Evolutionary conservation across 2,888 invertebrate genomes (phyloP), one percentile per base, ranked within the genome.

Genomic region (Lasioglossum marginatum): DNA sequence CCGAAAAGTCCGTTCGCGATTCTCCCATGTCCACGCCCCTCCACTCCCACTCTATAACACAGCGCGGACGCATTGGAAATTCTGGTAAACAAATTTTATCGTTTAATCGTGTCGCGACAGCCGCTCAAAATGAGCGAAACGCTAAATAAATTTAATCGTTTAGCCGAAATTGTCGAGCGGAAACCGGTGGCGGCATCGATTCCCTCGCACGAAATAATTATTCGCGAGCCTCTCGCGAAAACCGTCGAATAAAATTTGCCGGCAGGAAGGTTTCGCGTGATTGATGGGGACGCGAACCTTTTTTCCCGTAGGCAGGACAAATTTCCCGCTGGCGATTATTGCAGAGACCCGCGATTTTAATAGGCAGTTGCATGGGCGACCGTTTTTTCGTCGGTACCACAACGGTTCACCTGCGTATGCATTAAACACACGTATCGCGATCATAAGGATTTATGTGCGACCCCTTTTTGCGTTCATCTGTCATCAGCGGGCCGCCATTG

Each of bases 51-150:
- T 34, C 34, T 6, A 6, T 19, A 31, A 19, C 63, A 16, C 5
- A 16, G 16, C 63, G 63, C 63, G 63, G 34, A 66, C 34, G 34
- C 34, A 19, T 40, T 37, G 37, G 16, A 71, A 34, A 57, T 31
- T 19, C 8, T 14, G 83, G 37, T 77, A 45, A 83, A 70, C 72
- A 77, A 82, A 83, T 83, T 82, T 73, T 52, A 68, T 45, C 83
- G 45, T 60, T 82, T 70, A 82, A 82, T 82, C 72, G 71, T 34
- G 37, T 14, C 40, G 68, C 68, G 77, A 68, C 76, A 23, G 48
- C 27, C 45, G 72, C 23, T 73, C 19, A 48, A 68, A 82, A 83
- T 37, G 82, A 81, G 66, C 76, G 72, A 72, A 68, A 77, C 66
- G 72, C 8, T 57, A 45, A 48, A 48, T 77, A 73, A 83, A 82